Evolutionary conservation across 1,140 invertebrate genomes (phyloP), one percentile per base, ranked within the genome.

Genomic region (Drosophila littoralis): DNA sequence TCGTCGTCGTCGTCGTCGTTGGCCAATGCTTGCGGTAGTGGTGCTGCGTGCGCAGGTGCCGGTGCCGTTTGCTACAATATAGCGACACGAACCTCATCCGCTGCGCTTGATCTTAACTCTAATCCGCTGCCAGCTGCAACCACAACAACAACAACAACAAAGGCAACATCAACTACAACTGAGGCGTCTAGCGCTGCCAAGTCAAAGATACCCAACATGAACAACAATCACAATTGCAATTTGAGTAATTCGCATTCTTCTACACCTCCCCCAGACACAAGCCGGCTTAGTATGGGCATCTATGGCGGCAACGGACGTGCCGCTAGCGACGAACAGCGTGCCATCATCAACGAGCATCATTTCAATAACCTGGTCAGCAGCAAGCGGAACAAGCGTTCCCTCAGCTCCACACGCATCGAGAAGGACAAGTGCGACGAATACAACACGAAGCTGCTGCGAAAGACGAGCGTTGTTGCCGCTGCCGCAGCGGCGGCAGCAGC

Each of bases 381-480:
- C 36, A 92, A 91, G 54, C 82, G 91, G 32, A 91, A 83, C 67
- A 92, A 92, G 76, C 89, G 91, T 35, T 92, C 91, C 3, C 67
- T 92, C 2, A 92, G 91, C 72, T 92, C 91, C 15, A 91, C 91
- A 4, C 81, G 91, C 12, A 75, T 92, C 35, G 91, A 92, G 59
- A 91, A 91, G 77, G 91, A 92, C 66, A 92, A 92, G 57, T 91
- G 88, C 43, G 91, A 92, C 60, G 91, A 92, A 46, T 92, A 92
- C 57, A 92, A 92, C 50, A 92, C 83, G 2, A 92, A 92, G 50
- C 69, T 92, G 60, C 51, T 92, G 60, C 73, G 91, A 1, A 92
- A 92, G 50, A 86, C 91, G 15, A 77, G 69, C 7, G 63, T 74
- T 32, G 73, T 38, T 17, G 80, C 80, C 3, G 80, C 80, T 1